Base-by-base conservation (phyloP, 35 echinoderm and acorn worm species). In the Patiria miniata region DNA sequence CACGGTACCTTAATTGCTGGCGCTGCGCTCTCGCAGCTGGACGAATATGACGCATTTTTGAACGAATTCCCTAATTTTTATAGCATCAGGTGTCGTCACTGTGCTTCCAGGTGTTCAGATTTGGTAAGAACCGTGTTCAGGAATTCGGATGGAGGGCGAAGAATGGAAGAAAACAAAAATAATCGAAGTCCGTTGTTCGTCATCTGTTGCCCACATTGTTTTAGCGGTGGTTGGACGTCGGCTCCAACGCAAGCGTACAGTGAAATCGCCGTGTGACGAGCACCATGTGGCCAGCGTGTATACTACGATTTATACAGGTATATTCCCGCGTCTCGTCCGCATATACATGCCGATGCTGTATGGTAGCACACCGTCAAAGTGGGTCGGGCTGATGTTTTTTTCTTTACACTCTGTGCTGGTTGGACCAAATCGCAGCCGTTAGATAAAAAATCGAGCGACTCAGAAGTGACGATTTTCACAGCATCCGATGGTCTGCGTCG, bases 381-480 rank as follows among this genome's bases (percentile, higher is more conserved):
- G 34, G 65, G 65, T 22, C 26, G 65, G 19, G 65, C 26, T 73
- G 65, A 26, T 47, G 42, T 12, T 47, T 47, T 47, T 47, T 47
- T 47, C 29, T 73, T 73, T 26, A 73, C 65, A 73, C 65, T 73
- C 65, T 34, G 29, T 73, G 23, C 26, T 73, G 65, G 65, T 73
- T 34, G 65, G 34, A 73, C 65, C 19, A 73, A 73, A 73, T 73
- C 65, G 65, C 65, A 73, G 65, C 65, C 65, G 65, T 73, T 73
- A 26, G 21, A 73, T 73, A 73, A 60, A 60, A 73, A 73, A 73
- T 73, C 65, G 65, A 73, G 65, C 65, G 65, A 73, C 65, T 73
- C 65, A 34, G 34, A 73, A 73, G 65, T 73, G 65, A 73, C 65
- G 65, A 73, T 73, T 73, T 73, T 73, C 65, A 73, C 65, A 73